Base-by-base conservation (phyloP, 2,888 invertebrate species). In the Acanthosoma haemorrhoidale region DNA sequence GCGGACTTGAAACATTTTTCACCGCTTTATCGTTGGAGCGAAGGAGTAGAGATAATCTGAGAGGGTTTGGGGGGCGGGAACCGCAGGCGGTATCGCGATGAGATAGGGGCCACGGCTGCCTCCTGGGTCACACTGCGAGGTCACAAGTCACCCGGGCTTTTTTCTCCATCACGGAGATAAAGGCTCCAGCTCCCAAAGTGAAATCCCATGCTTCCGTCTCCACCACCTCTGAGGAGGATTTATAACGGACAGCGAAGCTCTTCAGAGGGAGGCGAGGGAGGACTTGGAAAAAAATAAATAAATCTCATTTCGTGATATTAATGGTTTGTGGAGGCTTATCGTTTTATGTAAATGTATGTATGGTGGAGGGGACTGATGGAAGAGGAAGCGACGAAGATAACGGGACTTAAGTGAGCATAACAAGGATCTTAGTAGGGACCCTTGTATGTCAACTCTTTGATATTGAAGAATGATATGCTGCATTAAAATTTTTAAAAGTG, bases 191-290 rank as follows among this genome's bases (percentile, higher is more conserved):
- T 51, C 25, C 51, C 51, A 51, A 51, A 51, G 51, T 51, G 51
- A 51, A 51, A 51, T 51, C 51, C 51, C 51, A 51, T 51, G 51
- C 51, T 51, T 51, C 51, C 51, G 51, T 51, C 51, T 51, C 51
- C 25, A 25, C 51, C n/a, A n/a, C n/a, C n/a, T 3, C 51, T 51
- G 1, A 25, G n/a, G 13, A 29, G 51, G 51, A 51, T 51, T 51
- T 51, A 51, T 51, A 51, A 51, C 51, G 51, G 51, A 25, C 51
- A 51, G 51, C 25, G 25, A 25, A 51, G 51, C n/a, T n/a, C n/a
- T 51, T 25, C 51, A 51, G 29, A 51, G 51, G 51, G 25, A 13
- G n/a, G 1, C 0, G n/a, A 29, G 25, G n/a, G 51, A 4, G 21
- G n/a, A n/a, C n/a, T n/a, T n/a, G n/a, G 2, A 43, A 43, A 51